A percentile compares a stretch with the other conserved stretches of the same genome.
phyloP scores from a whole-genome alignment of 1,140 invertebrate genomes.

The Cheumatopsyche charites region DNA sequence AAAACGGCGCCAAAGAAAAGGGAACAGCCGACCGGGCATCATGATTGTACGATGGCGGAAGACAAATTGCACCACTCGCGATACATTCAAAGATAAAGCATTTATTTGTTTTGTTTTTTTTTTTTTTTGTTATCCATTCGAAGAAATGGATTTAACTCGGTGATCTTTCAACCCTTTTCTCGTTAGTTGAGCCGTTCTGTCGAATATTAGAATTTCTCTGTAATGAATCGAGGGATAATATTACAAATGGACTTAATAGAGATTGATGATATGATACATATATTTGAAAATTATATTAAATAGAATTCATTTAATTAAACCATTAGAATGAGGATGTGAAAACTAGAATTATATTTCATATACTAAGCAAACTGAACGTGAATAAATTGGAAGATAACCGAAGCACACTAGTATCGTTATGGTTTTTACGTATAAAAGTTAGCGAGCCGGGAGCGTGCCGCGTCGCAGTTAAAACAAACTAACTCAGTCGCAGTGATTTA shows the following conservation, averaged over 20 bases:
- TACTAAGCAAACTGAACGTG: neutral
- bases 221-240: no score
- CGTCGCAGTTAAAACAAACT: no score
- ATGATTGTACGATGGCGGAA: neutral
- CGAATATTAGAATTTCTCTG: no score
- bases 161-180: no score
- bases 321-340: no score
- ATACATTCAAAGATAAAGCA: conserved; percentile 5
- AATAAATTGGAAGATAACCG: neutral
- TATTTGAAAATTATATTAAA: neutral
- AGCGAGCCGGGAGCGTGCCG: no score
- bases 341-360: neutral
- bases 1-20: neutral
- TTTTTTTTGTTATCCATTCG: no score
- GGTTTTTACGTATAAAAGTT: neutral
- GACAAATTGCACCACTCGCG: conserved; percentile 2
- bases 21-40: neutral
- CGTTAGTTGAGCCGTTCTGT: no score
- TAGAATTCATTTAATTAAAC: neutral
- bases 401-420: neutral
- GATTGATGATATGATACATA: neutral
- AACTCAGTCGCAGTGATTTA: conserved; percentile 1
- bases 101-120: no score
- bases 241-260: neutral
- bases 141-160: no score